phyloP scores from a whole-genome alignment of 2,888 invertebrate species.

The Tiphia femorata region DNA sequence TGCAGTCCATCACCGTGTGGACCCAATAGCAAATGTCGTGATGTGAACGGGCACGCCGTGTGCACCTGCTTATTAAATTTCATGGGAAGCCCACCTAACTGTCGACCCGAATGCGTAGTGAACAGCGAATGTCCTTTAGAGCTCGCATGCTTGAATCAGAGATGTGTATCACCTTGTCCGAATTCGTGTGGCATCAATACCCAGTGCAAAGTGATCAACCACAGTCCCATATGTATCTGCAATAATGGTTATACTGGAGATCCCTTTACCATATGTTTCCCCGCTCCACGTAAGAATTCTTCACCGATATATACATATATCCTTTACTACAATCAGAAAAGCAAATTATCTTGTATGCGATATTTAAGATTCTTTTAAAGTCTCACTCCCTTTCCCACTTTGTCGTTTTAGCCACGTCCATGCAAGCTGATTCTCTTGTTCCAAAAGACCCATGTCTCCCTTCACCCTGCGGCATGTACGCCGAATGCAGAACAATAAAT shows the following conservation, averaged over 20 bases:
- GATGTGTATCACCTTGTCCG: constrained; percentile 84
- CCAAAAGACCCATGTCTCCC: constrained; percentile 81
- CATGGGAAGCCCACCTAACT: constrained; percentile 85
- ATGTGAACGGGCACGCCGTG: constrained; percentile 80
- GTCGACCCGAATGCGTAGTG: constrained; percentile 84
- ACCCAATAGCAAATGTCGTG: constrained; percentile 82
- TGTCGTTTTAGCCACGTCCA: constrained; percentile 67
- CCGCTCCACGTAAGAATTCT: constrained; percentile 60
- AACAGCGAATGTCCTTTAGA: constrained; percentile 85
- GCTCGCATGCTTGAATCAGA: constrained; percentile 83
- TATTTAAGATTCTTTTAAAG: background rate
- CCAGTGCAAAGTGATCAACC: constrained; percentile 84
- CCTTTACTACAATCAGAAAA: too few relatives aligned
- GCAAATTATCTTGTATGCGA: background rate
- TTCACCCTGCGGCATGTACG: constrained; percentile 88
- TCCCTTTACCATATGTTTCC: constrained; percentile 76
- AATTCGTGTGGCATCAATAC: constrained; percentile 84
- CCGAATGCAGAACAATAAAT: constrained; percentile 84
- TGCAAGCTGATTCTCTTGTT: constrained; percentile 43
- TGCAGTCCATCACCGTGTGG: constrained; percentile 77
- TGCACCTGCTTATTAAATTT: constrained; percentile 85
- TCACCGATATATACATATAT: constrained; percentile 55
- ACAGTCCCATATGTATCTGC: constrained; percentile 85
- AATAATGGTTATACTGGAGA: constrained; percentile 85
- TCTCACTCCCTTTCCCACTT: background rate